Percentiles rank a stretch among this genome's conserved stretches.
Evolutionary conservation across 2,113 vertebrate species (phyloP).

Genomic region (Strigops habroptila): DNA sequence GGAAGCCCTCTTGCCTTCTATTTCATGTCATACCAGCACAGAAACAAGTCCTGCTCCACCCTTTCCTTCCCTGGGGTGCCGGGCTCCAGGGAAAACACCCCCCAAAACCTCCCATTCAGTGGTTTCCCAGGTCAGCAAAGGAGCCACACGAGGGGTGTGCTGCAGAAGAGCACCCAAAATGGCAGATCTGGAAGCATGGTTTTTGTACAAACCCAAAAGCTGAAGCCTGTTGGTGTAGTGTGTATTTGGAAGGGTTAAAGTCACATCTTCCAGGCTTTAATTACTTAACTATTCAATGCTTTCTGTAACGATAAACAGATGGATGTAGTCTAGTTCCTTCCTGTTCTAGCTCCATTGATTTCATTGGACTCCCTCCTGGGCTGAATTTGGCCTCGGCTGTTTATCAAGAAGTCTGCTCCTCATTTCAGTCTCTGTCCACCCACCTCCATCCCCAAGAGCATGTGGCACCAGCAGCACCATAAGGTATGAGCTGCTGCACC

Average conservation of each 20-base stretch:
- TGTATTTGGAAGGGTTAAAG: constrained; percentile 39
- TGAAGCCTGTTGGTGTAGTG: not conserved
- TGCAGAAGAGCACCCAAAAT: not conserved
- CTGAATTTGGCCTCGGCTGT: constrained; percentile 34
- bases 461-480: not conserved
- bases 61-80: not conserved
- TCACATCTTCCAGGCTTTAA: constrained; percentile 25
- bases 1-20: not conserved
- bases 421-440: constrained; percentile 32
- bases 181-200: not conserved
- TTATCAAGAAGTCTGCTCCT: constrained; percentile 45
- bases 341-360: constrained; percentile 54
- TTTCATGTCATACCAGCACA: not conserved
- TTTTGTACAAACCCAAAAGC: not conserved
- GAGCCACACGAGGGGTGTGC: not conserved
- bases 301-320: constrained; percentile 55
- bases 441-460: not conserved
- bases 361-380: constrained; percentile 17
- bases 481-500: not conserved
- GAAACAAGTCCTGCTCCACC: not conserved
- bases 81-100: not conserved
- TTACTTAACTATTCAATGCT: constrained; percentile 54
- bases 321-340: constrained; percentile 53
- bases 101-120: accelerated
- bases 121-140: not conserved